Evolutionary conservation across 2,888 invertebrate species (phyloP).

Genomic region (Epistrophe grossulariae): DNA sequence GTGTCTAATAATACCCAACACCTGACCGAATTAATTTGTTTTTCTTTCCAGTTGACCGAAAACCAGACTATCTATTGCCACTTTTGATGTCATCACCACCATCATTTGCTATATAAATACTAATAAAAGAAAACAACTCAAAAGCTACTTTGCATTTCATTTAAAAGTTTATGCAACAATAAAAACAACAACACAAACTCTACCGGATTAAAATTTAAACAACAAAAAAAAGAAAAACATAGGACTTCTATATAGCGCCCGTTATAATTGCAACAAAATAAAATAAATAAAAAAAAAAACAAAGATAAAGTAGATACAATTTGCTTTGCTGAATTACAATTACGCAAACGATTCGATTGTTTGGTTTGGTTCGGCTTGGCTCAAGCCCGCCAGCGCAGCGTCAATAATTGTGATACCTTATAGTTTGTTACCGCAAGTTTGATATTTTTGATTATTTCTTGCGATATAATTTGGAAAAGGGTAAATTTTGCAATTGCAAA

Average conservation of each 20-base stretch:
- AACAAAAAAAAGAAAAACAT: slow-evolving; percentile 32
- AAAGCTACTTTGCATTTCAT: slow-evolving; percentile 50
- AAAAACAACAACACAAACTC: background rate
- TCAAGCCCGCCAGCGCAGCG: slow-evolving; percentile 7
- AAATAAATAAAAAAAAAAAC: slow-evolving; percentile 5
- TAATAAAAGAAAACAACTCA: background rate
- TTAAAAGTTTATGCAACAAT: slow-evolving; percentile 57
- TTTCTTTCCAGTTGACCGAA: slow-evolving; percentile 33
- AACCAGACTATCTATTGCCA: background rate
- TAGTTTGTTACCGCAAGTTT: slow-evolving; percentile 43
- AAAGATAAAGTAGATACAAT: slow-evolving; percentile 19
- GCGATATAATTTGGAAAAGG: background rate
- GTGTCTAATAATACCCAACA: slow-evolving; percentile 17
- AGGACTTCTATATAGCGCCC: slow-evolving; percentile 6
- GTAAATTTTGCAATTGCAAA: background rate
- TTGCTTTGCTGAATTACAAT: slow-evolving; percentile 62
- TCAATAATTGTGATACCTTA: background rate
- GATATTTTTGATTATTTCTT: background rate
- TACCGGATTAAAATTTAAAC: slow-evolving; percentile 30
- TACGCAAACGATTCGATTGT: slow-evolving; percentile 62
- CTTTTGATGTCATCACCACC: slow-evolving; percentile 42
- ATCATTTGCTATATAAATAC: background rate
- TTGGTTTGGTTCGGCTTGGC: slow-evolving; percentile 19
- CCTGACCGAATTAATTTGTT: slow-evolving; percentile 45
- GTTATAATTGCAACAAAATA: slow-evolving; percentile 39